Evolutionary conservation across 2,797 vertebrate genomes (phyloP).

Genomic region (Hemibagrus guttatus): DNA sequence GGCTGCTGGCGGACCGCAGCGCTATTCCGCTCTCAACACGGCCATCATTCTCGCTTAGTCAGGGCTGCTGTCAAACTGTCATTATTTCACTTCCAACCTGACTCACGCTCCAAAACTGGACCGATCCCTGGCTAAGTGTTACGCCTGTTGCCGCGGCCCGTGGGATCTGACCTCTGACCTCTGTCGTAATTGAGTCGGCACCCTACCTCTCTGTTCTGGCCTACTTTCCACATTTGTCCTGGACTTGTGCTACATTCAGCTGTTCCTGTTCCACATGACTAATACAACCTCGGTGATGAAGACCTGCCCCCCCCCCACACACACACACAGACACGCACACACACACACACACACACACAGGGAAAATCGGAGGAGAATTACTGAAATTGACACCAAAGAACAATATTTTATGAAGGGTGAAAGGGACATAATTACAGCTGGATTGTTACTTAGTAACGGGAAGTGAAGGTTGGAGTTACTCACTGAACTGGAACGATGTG

Average conservation of each 20-base stretch:
- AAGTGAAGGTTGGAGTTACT: neutral
- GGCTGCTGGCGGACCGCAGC: slow-evolving; percentile 11
- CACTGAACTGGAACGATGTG: neutral
- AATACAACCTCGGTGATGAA: slow-evolving; percentile 54
- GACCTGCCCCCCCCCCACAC: slow-evolving; percentile 21
- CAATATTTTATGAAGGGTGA: neutral
- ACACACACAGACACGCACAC: slow-evolving; percentile 2
- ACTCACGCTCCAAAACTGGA: slow-evolving; percentile 51
- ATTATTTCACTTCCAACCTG: slow-evolving; percentile 13
- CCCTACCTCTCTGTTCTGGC: slow-evolving; percentile 61
- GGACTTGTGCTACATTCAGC: slow-evolving; percentile 59
- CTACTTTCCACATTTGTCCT: slow-evolving; percentile 64
- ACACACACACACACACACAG: neutral
- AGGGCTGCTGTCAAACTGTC: slow-evolving; percentile 2
- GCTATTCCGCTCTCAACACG: neutral
- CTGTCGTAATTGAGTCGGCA: slow-evolving; percentile 71
- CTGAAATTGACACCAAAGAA: neutral
- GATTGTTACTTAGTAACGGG: neutral
- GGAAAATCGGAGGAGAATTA: neutral
- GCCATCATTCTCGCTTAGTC: neutral
- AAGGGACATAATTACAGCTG: neutral
- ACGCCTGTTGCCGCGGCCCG: slow-evolving; percentile 58
- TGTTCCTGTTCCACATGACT: slow-evolving; percentile 57
- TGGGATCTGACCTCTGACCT: slow-evolving; percentile 68
- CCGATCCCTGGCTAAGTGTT: slow-evolving; percentile 49